phyloP scores from a whole-genome alignment of 2,888 invertebrate species.

The Cryptocephalus moraei region DNA sequence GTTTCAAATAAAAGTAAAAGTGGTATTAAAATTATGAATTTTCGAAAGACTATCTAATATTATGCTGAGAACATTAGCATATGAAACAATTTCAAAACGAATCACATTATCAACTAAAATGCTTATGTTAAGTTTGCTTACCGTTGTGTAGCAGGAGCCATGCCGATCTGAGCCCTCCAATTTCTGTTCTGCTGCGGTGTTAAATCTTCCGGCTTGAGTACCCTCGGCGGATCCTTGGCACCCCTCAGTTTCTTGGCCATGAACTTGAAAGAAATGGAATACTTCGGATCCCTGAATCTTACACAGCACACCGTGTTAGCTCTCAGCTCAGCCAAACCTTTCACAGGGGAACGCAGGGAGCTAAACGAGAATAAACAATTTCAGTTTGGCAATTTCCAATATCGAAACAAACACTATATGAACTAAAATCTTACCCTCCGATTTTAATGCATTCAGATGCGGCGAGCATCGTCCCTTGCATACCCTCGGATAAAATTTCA shows the following conservation, averaged over 20 bases:
- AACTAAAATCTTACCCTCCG: constrained; percentile 50
- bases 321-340: constrained; percentile 51
- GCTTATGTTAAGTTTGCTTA: constrained; percentile 8
- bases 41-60: too few relatives aligned
- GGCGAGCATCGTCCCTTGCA: constrained; percentile 69
- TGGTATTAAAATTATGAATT: too few relatives aligned
- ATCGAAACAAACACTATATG: neutral
- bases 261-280: constrained; percentile 62
- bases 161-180: constrained; percentile 70
- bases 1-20: too few relatives aligned
- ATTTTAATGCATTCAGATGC: constrained; percentile 59
- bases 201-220: constrained; percentile 70
- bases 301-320: constrained; percentile 55
- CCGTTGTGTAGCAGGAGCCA: constrained; percentile 33
- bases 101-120: too few relatives aligned
- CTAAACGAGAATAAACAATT: constrained; percentile 12
- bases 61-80: too few relatives aligned
- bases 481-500: constrained; percentile 65
- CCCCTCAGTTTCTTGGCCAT: constrained; percentile 59
- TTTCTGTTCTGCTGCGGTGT: constrained; percentile 53
- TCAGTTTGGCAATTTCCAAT: neutral
- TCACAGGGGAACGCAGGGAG: constrained; percentile 59
- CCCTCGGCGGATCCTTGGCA: constrained; percentile 60
- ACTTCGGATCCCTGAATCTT: constrained; percentile 70
- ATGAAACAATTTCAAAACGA: too few relatives aligned